A percentile compares a stretch with the other conserved stretches of the same genome.
These are phyloP conservation scores for Hydropotes inermis DNA, from an alignment of 2,113 vertebrate genomes.

Conservation along the genomic window DNA sequence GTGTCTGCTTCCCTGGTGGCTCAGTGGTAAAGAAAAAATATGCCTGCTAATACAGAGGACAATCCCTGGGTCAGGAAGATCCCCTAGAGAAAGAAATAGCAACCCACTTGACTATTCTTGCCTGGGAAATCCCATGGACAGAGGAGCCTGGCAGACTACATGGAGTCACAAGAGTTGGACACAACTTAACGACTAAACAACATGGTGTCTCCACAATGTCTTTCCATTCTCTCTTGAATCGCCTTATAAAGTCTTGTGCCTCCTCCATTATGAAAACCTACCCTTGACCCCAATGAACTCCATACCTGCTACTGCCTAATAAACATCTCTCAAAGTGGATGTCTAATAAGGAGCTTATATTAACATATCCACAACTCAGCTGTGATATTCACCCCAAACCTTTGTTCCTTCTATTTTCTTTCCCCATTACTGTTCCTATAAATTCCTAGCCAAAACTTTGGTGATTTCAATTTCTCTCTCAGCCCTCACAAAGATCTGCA, in stretches of 20 bases:
- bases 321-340: neutral
- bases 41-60: neutral
- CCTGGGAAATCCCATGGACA: neutral
- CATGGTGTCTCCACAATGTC: neutral
- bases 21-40: neutral
- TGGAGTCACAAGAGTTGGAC: neutral
- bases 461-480: neutral
- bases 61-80: neutral
- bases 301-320: neutral
- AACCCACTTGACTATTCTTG: neutral
- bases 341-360: neutral
- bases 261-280: neutral
- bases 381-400: neutral
- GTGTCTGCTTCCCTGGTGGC: neutral
- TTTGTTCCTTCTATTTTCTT: neutral
- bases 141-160: neutral
- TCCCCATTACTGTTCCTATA: neutral
- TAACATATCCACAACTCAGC: neutral
- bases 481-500: neutral
- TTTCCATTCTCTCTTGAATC: neutral
- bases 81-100: neutral
- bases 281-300: neutral
- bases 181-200: neutral
- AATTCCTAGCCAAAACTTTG: neutral
- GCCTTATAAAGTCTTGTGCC: neutral